phyloP scores from a whole-genome alignment of 1,140 invertebrate species.

The Dendrolimus kikuchii region DNA sequence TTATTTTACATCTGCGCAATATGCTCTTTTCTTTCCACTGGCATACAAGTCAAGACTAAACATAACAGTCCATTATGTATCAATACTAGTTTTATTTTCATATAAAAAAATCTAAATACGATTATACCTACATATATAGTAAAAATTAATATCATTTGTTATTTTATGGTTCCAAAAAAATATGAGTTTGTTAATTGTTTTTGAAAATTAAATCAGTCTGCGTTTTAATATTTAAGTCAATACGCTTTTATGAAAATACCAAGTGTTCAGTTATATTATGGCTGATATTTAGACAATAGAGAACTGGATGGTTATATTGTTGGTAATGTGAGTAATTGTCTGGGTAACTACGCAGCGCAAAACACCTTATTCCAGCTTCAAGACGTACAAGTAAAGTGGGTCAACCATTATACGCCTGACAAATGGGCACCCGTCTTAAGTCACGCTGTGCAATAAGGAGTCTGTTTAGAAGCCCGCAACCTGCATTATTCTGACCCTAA shows the following conservation, averaged over 20 bases:
- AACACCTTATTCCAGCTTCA: slow-evolving; percentile 39
- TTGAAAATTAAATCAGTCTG: too few species aligned
- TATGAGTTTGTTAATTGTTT: slow-evolving; percentile 12
- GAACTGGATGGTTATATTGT: too few species aligned
- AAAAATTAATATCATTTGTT: background rate
- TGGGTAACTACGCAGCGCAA: slow-evolving; percentile 35
- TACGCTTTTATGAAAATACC: too few species aligned
- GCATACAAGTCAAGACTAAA: too few species aligned
- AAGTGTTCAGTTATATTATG: too few species aligned
- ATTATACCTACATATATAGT: too few species aligned
- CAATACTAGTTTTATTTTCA: too few species aligned
- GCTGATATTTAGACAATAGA: too few species aligned
- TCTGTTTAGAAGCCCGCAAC: slow-evolving; percentile 58
- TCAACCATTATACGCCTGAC: slow-evolving; percentile 66
- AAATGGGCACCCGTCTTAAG: slow-evolving; percentile 58
- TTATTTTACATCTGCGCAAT: too few species aligned
- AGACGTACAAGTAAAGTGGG: slow-evolving; percentile 53
- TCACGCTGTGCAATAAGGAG: slow-evolving; percentile 61
- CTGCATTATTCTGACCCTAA: slow-evolving; percentile 69
- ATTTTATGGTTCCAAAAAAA: slow-evolving; percentile 6
- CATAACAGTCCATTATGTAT: too few species aligned
- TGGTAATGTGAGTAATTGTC: slow-evolving; percentile 28
- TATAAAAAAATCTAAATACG: too few species aligned
- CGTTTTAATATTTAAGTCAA: slow-evolving; percentile 15
- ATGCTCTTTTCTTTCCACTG: too few species aligned